These are phyloP conservation scores for Brotula barbata DNA, from an alignment of 2,797 vertebrate species.

Conservation along the genomic window DNA sequence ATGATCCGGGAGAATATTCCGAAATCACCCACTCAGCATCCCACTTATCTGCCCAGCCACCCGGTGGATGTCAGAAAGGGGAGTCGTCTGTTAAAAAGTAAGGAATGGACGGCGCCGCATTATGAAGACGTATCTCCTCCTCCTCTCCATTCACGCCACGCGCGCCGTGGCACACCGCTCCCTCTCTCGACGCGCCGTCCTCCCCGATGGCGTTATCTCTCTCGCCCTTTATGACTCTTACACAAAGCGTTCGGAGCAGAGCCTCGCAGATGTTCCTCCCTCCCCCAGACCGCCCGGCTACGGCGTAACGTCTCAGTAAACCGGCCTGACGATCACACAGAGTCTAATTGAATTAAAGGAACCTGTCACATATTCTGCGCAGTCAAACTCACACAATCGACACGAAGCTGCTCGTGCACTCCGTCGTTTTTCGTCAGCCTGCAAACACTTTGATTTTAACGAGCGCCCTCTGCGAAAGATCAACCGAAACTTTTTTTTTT, in stretches of 20 bases:
- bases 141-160: slow-evolving; percentile 58
- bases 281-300: slow-evolving; percentile 51
- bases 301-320: slow-evolving; percentile 56
- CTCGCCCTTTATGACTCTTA: slow-evolving; percentile 71
- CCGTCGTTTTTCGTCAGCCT: slow-evolving; percentile 48
- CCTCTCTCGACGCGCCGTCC: slow-evolving; percentile 52
- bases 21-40: slow-evolving; percentile 71
- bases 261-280: slow-evolving; percentile 61
- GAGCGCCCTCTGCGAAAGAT: slow-evolving; percentile 19
- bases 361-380: slow-evolving; percentile 44
- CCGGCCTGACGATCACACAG: slow-evolving; percentile 66
- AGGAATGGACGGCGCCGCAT: slow-evolving; percentile 53
- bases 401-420: slow-evolving; percentile 54
- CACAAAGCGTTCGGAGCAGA: slow-evolving; percentile 61
- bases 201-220: slow-evolving; percentile 65
- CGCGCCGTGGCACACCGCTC: slow-evolving; percentile 57
- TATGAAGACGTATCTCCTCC: slow-evolving; percentile 75
- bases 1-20: slow-evolving; percentile 59
- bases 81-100: slow-evolving; percentile 52
- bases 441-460: slow-evolving; percentile 45
- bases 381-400: slow-evolving; percentile 52
- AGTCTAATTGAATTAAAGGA: slow-evolving; percentile 71
- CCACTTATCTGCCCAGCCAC: slow-evolving; percentile 65
- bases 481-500: too few species aligned
- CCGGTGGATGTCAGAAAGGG: slow-evolving; percentile 56